Base-by-base conservation (phyloP, 2,113 vertebrate species). In the Gadus macrocephalus region DNA sequence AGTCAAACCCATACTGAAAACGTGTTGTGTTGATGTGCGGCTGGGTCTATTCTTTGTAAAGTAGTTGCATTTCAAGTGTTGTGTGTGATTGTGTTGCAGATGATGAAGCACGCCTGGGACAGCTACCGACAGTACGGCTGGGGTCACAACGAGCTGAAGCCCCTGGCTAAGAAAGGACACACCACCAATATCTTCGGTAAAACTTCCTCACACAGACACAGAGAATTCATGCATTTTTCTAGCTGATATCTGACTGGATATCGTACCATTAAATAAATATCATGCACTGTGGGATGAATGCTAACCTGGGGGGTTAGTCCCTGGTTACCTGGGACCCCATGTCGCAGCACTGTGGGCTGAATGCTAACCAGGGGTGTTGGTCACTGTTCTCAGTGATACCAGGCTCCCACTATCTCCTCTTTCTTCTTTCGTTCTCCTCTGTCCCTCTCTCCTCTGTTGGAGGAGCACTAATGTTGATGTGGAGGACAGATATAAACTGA, bases 61-160 rank as follows among this genome's bases (percentile, higher is more conserved):
- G 7, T 42, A 42, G 38, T 42, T 49, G 12, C 12, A 49, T 49
- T 49, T 14, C 12, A 17, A 22, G 60, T 19, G 60, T 61, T 61
- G 6, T 19, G 20, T 66, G 1, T 66, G 72, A 59, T 65, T 72
- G 59, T 16, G 14, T 74, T 67, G 15, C 81, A 99, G 97, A 99
- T 99, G 97, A 99, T 96, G 96, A 98, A 99, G 80, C 96, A 99
- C 78, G 97, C 96, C 3, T 99, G 97, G 97, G 94, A 96, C 91
- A 98, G 95, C 91, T 98, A 98, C 68, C 90, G 94, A 67, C 93
- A 94, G 42, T 98, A 98, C 49, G 96, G 96, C 83, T 99, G 97
- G 97, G 97, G 97, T 66, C 96, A 98, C 91, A 99, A 99, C 66
- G 97, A 99, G 85, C 93, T 99, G 81, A 98, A 96, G 89, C 97